Evolutionary conservation across 2,888 invertebrate species (phyloP), one percentile per base, ranked within the genome.

Genomic region (Drosophila rubida): DNA sequence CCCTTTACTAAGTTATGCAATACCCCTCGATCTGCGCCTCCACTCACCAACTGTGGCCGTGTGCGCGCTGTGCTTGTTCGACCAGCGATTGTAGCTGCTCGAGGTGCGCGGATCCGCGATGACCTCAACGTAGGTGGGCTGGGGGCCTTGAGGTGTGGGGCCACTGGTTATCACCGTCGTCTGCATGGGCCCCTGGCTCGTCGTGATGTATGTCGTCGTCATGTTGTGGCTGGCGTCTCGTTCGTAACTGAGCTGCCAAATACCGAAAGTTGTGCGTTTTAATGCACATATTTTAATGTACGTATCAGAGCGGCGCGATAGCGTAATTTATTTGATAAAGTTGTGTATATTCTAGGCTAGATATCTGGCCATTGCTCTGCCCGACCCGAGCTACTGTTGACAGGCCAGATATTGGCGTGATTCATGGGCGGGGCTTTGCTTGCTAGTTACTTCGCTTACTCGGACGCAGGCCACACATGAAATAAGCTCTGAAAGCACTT

Each of bases 151-250:
- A 14, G 35, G 23, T 5, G 25, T 35, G 9, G 67, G 51, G 7
- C 27, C 64, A 27, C 42, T 51, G 32, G 58, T 37, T 9, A 72
- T 23, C 11, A 54, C 27, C 8, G 75, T 55, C 7, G 75, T 60
- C 16, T 80, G 83, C 5, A 51, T 19, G 5, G 57, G 54, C 35
- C 51, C 32, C 19, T 44, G 49, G 0, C 49, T 60, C 5, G 61
- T 76, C 27, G 39, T 67, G 23, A 76, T 46, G 23, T 78, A 80
- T 14, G 66, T 62, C 9, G 61, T 81, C 25, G 79, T 59, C 50
- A 68, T 76, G 32, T 14, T 6, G 8, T 22, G 35, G 35, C 35
- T 2, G 8, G 14, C 6, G 49, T 65, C 44, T 58, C 25, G 14
- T 23, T 19, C 3, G 13, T 37, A 48, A 74, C 62, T 77, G 23